Evolutionary conservation across 2,797 vertebrate genomes (phyloP).

Genomic region (Lithobates sylvaticus): DNA sequence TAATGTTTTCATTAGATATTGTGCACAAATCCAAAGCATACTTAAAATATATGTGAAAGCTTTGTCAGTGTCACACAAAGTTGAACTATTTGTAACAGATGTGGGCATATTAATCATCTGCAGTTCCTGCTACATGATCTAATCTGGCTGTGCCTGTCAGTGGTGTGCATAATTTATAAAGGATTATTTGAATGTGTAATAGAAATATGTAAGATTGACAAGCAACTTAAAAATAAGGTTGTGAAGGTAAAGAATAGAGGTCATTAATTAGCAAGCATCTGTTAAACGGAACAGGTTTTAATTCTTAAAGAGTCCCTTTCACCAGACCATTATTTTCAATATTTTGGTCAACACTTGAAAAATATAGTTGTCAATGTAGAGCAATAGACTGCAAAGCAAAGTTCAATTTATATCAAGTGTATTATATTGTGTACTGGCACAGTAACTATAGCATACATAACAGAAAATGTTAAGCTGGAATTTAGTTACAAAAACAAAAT

Average conservation of each 20-base stretch:
- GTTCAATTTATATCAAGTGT: too few species aligned
- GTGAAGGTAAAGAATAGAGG: not conserved
- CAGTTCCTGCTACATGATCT: not conserved
- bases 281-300: not conserved
- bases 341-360: too few species aligned
- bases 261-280: not conserved
- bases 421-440: too few species aligned
- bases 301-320: too few species aligned
- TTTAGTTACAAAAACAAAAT: too few species aligned
- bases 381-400: too few species aligned
- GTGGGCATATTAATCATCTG: constrained; percentile 8
- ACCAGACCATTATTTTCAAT: too few species aligned
- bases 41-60: not conserved
- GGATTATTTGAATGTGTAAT: not conserved
- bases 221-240: not conserved
- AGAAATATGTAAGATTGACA: not conserved
- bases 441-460: too few species aligned
- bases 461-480: too few species aligned
- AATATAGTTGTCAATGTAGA: too few species aligned
- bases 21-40: not conserved
- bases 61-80: not conserved
- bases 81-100: not conserved
- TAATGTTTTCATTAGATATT: not conserved
- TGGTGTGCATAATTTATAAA: not conserved
- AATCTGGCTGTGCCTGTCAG: not conserved